Conservation (phyloP, 2,113 vertebrate species). For the Pongo pygmaeus region DNA sequence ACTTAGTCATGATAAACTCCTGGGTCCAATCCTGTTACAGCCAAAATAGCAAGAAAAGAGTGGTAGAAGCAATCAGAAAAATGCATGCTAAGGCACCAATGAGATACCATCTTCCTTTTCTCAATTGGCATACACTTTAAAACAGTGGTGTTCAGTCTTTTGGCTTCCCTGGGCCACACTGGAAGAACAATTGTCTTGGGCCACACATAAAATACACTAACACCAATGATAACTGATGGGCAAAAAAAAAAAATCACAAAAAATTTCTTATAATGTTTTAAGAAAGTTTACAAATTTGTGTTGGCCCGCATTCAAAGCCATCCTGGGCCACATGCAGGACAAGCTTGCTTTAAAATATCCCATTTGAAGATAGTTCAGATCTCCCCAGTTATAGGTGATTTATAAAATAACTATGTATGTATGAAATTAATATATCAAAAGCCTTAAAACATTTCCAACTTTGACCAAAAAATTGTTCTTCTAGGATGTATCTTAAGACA, state of each 20-base stretch:
- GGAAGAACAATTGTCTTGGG: too few relatives aligned
- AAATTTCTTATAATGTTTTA: too few relatives aligned
- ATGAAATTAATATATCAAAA: background rate
- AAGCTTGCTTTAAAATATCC: background rate
- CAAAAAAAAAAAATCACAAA: too few relatives aligned
- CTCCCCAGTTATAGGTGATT: background rate
- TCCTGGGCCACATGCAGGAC: too few relatives aligned
- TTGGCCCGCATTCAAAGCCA: too few relatives aligned
- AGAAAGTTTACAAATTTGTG: too few relatives aligned
- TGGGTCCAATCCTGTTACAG: background rate
- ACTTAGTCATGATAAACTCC: background rate
- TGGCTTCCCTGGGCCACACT: too few relatives aligned
- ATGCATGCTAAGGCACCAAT: background rate
- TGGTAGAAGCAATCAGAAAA: background rate
- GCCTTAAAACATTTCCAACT: background rate
- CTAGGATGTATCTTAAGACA: background rate
- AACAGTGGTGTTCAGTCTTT: too few relatives aligned
- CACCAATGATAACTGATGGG: too few relatives aligned
- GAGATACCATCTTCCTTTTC: background rate
- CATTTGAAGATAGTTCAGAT: background rate
- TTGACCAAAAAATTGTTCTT: slow-evolving; percentile 24
- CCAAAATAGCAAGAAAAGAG: background rate
- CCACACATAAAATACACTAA: too few relatives aligned
- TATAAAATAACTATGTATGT: background rate
- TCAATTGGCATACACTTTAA: background rate